These are phyloP conservation scores for Euura saliciscinereae DNA, from an alignment of 1,140 invertebrate genomes.

Conservation along the genomic window DNA sequence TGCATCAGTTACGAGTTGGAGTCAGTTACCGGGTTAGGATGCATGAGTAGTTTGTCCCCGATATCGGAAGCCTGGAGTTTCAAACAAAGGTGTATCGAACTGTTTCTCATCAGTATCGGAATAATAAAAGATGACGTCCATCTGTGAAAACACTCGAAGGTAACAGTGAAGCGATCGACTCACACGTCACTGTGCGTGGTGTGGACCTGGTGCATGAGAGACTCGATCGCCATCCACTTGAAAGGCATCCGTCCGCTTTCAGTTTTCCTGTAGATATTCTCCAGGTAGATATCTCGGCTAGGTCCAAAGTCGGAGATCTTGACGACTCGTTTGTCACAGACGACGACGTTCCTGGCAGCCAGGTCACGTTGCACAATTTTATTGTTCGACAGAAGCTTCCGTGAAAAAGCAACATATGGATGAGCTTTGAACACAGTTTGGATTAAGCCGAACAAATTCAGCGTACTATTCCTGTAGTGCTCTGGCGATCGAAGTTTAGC, in stretches of 20 bases:
- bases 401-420: slow-evolving; percentile 31
- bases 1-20: neutral
- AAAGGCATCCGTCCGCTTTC: slow-evolving; percentile 82
- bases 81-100: too few species aligned
- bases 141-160: too few species aligned
- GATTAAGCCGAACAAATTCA: neutral
- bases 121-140: too few species aligned
- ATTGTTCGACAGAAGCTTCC: slow-evolving; percentile 75
- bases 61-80: too few species aligned
- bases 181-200: slow-evolving; percentile 91
- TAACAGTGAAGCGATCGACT: slow-evolving; percentile 40
- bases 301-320: slow-evolving; percentile 94
- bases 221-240: slow-evolving; percentile 93
- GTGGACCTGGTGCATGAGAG: slow-evolving; percentile 87
- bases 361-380: slow-evolving; percentile 88
- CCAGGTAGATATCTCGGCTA: slow-evolving; percentile 85
- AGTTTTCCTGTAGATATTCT: slow-evolving; percentile 78
- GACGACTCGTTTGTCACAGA: slow-evolving; percentile 75
- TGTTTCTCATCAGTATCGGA: too few species aligned
- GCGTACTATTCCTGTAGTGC: slow-evolving; percentile 84
- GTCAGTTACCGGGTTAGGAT: neutral
- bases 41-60: too few species aligned
- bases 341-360: slow-evolving; percentile 87
- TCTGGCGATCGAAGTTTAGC: slow-evolving; percentile 85
- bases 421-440: slow-evolving; percentile 6